Evolutionary conservation across 1,140 invertebrate species (phyloP), one percentile per base, ranked within the genome.

Genomic region (Chionoecetes opilio): DNA sequence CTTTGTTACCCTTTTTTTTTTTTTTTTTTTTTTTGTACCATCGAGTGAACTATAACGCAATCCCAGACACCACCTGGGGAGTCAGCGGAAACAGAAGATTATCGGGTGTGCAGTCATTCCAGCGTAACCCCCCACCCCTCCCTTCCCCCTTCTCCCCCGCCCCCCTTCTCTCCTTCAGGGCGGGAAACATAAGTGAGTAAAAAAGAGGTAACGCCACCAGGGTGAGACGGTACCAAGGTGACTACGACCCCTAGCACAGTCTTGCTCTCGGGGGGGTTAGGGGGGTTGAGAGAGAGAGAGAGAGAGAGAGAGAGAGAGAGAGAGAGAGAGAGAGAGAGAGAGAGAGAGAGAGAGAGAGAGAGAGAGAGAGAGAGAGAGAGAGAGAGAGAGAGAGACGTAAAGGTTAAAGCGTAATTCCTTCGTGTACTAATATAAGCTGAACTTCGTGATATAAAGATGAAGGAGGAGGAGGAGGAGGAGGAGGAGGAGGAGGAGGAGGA

Each of bases 281-380:
- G 31, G 89, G 53, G 89, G 2, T 14, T n/a, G 29, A 32, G 46
- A 32, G 53, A 92, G 91, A 82, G 91, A 92, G 91, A 82, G 91
- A 92, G 91, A 82, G 46, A 92, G 91, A 92, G 53, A 92, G 63
- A 82, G 91, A 92, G 63, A 92, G 46, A 46, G 88, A 90, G 88
- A 90, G 88, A 90, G 88, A 46, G 88, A 90, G 37, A 90, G 88
- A 90, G 37, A 46, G 88, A 90, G 37, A 90, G 37, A 46, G 88
- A 75, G 90, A 91, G 53, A 91, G 41, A 41, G 87, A 89, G 87
- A 89, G 87, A 89, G 87, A 41, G 87, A 89, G 35, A 89, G 87
- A 89, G 35, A 38, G 87, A 89, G 35, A 89, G 35, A 41, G 37
- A 38, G 37, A 46, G 38, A 29, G 29, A 34, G 35, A 34, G 53